phyloP scores from a whole-genome alignment of 2,888 invertebrate species.

The Pteria penguin region DNA sequence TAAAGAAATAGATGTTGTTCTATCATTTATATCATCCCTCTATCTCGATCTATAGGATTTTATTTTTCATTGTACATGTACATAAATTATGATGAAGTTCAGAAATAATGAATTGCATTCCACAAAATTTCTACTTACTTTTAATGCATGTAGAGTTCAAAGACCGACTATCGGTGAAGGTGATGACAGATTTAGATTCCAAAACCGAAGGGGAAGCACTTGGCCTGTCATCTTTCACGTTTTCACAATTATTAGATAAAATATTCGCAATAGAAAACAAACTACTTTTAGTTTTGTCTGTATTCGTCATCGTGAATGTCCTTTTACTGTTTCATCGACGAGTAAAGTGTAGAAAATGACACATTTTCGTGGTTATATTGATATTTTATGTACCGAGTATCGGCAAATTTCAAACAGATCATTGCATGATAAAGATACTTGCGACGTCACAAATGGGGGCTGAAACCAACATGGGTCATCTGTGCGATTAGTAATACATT shows the following conservation, averaged over 20 bases:
- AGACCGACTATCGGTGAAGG: too few relatives aligned
- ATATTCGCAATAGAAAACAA: not conserved
- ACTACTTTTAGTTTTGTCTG: not conserved
- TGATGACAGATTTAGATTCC: too few relatives aligned
- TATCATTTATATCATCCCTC: too few relatives aligned
- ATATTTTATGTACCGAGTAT: not conserved
- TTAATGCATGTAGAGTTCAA: too few relatives aligned
- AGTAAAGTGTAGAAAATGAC: not conserved
- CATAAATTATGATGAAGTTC: too few relatives aligned
- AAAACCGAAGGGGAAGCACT: too few relatives aligned
- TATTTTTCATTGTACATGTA: too few relatives aligned
- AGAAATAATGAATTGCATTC: too few relatives aligned
- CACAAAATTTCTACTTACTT: too few relatives aligned
- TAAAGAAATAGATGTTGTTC: too few relatives aligned
- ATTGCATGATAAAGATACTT: slow-evolving; percentile 29
- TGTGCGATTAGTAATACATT: slow-evolving; percentile 15
- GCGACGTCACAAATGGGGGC: not conserved
- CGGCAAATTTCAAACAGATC: slow-evolving; percentile 12
- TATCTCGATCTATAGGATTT: too few relatives aligned
- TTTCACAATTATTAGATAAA: not conserved
- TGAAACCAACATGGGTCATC: slow-evolving; percentile 8
- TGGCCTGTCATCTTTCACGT: too few relatives aligned
- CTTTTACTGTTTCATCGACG: not conserved
- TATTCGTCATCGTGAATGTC: not conserved
- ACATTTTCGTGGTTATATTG: not conserved